Conservation (phyloP, 2,888 invertebrate genomes). For the Acanthococcus lagerstroemiae region DNA sequence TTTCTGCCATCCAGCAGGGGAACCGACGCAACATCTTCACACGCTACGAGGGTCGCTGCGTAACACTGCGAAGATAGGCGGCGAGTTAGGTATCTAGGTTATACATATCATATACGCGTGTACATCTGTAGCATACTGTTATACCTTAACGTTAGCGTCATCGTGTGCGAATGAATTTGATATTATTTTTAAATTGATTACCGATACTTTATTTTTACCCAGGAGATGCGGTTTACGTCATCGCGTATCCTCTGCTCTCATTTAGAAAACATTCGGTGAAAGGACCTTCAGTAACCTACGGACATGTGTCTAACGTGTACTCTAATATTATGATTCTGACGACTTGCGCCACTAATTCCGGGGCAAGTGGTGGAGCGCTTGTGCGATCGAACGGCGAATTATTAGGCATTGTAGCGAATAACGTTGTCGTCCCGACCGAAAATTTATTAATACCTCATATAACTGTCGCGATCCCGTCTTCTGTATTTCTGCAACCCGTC, state of each 20-base stretch:
- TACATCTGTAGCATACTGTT: too few species aligned
- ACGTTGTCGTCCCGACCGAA: neutral
- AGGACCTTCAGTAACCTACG: constrained; percentile 18
- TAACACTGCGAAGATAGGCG: too few species aligned
- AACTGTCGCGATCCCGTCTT: constrained; percentile 6
- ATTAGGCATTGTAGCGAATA: constrained; percentile 12
- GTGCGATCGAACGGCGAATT: constrained; percentile 16
- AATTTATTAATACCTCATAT: constrained; percentile 15
- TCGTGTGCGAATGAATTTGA: too few species aligned
- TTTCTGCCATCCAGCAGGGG: too few species aligned
- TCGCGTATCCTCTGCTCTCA: constrained; percentile 18
- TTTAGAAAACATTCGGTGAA: constrained; percentile 11
- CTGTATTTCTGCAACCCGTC: constrained; percentile 7
- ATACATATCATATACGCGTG: too few species aligned
- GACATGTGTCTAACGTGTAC: constrained; percentile 7
- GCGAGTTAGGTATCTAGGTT: too few species aligned
- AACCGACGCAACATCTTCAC: too few species aligned
- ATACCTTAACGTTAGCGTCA: too few species aligned
- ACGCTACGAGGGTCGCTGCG: too few species aligned
- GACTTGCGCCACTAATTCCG: constrained; percentile 14
- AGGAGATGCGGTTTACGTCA: constrained; percentile 18
- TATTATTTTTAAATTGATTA: too few species aligned
- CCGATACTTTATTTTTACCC: neutral
- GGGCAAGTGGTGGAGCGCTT: constrained; percentile 20
- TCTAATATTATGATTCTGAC: constrained; percentile 5